Evolutionary conservation across 2,113 vertebrate species (phyloP).

Genomic region (Hemiprocne comata): DNA sequence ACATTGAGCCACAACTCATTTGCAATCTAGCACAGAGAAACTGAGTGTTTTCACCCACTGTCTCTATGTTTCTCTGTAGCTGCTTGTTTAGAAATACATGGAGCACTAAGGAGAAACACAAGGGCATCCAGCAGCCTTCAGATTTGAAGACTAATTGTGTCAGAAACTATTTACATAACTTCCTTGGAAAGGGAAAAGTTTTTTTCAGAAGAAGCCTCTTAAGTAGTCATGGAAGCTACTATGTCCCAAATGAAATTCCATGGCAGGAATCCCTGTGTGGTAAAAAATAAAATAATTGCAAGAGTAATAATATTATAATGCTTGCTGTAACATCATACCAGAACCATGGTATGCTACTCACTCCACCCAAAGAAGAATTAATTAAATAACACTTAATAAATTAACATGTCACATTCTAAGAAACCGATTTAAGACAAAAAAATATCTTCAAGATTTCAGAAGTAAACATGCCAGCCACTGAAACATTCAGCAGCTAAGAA

Average conservation of each 20-base stretch:
- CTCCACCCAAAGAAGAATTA: background rate
- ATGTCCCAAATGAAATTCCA: background rate
- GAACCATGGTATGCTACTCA: background rate
- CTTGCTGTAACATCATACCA: background rate
- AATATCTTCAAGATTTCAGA: background rate
- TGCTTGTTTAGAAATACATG: background rate
- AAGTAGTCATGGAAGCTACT: background rate
- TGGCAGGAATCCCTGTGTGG: background rate
- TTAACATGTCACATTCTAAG: background rate
- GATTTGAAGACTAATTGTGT: background rate
- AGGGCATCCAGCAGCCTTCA: background rate
- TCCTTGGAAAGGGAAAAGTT: background rate
- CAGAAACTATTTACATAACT: background rate
- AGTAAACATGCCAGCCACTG: background rate
- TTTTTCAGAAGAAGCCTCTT: background rate
- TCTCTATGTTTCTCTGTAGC: background rate
- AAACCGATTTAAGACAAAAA: background rate
- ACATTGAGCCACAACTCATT: background rate
- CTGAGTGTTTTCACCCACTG: accelerated
- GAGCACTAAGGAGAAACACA: background rate
- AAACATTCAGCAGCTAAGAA: background rate
- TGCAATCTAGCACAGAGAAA: background rate
- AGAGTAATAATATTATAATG: background rate
- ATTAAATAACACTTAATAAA: background rate
- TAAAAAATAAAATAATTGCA: background rate